Evolutionary conservation across 2,113 vertebrate species (phyloP), one percentile per base, ranked within the genome.

Genomic region (Peromyscus maniculatus): DNA sequence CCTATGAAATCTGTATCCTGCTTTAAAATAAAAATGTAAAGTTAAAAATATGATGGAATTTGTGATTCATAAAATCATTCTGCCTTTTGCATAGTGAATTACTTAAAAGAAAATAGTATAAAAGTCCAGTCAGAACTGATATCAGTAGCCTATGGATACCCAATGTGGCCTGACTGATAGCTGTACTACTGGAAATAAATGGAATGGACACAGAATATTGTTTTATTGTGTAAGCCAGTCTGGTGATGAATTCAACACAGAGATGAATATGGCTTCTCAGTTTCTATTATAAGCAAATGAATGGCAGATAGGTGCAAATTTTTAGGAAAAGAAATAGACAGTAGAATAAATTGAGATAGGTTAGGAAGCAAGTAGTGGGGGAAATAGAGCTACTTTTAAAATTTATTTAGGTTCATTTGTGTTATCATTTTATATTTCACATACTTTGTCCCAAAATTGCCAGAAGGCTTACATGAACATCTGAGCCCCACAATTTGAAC

Each of bases 381-480:
- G 10, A 78, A 94, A 87, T 26, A 66, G 2, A 9, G 12, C 12
- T 15, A 39, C 39, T 89, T 24, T 78, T 64, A 46, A 83, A 57
- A 62, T 80, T 31, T 46, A 89, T 64, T 86, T 91, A 89, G 19
- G 28, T 80, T 93, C 16, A 69, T 26, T 80, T 96, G 82, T 91
- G 5, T 75, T 33, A 84, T 77, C 28, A 79, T 46, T 8, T 19
- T 74, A 8, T 57, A 83, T 57, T 94, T 91, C 86, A 49, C 16
- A 49, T 59, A 80, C 79, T 86, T 92, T 66, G 17, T 62, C 52
- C 74, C 66, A 33, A 43, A 57, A 22, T 95, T 36, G n/a, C 19
- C 8, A 7, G 72, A 93, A 55, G 4, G 3, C 91, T 84, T 93
- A 6, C 26, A 89, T 87, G 33, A 84, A 79, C 52, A 8, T 57